A percentile compares a stretch with the other conserved stretches of the same genome.
Evolutionary conservation across 1,140 invertebrate species (phyloP).

Genomic region (Alviniconcha marisindica): DNA sequence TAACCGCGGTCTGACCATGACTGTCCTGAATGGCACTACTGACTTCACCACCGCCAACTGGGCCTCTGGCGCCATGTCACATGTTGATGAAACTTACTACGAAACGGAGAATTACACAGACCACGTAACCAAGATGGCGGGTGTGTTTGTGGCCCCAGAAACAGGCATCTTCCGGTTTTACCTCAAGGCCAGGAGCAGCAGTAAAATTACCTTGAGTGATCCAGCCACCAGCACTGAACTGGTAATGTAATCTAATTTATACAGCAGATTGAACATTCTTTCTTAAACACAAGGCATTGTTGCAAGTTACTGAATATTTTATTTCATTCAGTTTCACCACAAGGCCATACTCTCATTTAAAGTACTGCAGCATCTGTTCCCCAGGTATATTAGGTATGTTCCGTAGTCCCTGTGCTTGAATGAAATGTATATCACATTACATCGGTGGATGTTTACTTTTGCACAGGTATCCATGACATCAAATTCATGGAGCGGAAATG

Average conservation of each 20-base stretch:
- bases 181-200: constrained; percentile 32
- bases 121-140: constrained; percentile 42
- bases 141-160: constrained; percentile 42
- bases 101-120: constrained; percentile 5
- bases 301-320: no score
- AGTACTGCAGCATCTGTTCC: no score
- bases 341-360: no score
- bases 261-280: no score
- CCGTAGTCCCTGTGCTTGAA: no score
- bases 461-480: constrained; percentile 23
- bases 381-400: no score
- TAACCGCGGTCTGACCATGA: constrained; percentile 55
- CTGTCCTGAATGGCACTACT: constrained; percentile 48
- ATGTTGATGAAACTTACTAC: constrained; percentile 31
- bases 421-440: not conserved
- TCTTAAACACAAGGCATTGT: no score
- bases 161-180: constrained; percentile 38
- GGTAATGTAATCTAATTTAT: no score
- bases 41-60: constrained; percentile 4
- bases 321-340: no score
- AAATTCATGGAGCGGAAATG: not conserved
- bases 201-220: constrained; percentile 43
- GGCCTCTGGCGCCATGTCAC: constrained; percentile 22
- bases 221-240: constrained; percentile 15
- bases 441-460: not conserved